Base-by-base conservation (phyloP, 2,797 vertebrate genomes). In the Sphaeramia orbicularis region DNA sequence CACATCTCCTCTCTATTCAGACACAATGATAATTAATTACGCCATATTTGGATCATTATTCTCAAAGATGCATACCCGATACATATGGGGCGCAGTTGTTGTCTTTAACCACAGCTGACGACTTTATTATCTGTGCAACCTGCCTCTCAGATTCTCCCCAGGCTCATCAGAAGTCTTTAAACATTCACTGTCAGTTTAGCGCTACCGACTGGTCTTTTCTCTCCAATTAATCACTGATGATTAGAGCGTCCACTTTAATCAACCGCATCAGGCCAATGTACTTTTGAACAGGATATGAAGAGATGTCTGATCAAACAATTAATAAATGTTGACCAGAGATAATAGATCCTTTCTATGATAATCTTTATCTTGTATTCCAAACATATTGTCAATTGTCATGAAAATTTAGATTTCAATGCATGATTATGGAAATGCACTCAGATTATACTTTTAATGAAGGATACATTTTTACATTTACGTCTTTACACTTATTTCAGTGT, bases 1-100 rank as follows among this genome's bases (percentile, higher is more conserved):
- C 71, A 88, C 85, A 87, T 82, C 65, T 82, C 68, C 65, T 16
- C 61, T 78, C 66, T 73, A 78, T 87, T 89, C 81, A 86, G 80
- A 83, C 65, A 49, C 86, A 82, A 78, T 81, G 68, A 76, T 85
- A 84, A 90, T 93, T 91, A 92, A 93, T 90, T 86, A 83, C 74
- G 84, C 82, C 86, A 83, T 79, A 35, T 85, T 88, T 77, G 77
- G 80, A 78, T 85, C 87, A 80, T 87, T 86, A 87, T 72, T 86
- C 76, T 78, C 65, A 72, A 13, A 60, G 12, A 19, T 3, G 36
- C 60, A 69, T 40, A 42, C 24, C 42, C 21, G 19, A 9, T 12
- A 47, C 37, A 41, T 43, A 18, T 42, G 53, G 53, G 47, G 43
- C 57, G 7, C 24, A 7, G 52, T 50, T 59, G 73, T 78, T 76